Evolutionary conservation across 2,888 invertebrate species (phyloP).

Genomic region (Lithophane leautieri): DNA sequence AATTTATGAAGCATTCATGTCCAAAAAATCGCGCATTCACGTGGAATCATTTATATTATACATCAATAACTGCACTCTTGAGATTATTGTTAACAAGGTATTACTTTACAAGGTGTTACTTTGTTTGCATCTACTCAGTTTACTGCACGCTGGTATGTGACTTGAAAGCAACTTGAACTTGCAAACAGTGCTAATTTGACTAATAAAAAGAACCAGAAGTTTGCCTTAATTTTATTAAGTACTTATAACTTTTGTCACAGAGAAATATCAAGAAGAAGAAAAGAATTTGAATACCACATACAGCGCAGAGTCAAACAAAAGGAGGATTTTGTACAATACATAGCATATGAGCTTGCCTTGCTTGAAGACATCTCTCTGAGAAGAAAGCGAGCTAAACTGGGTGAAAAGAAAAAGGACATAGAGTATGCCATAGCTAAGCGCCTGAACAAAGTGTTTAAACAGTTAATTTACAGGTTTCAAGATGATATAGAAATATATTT

Average conservation of each 20-base stretch:
- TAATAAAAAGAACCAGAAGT: not conserved
- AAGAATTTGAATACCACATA: slow-evolving; percentile 93
- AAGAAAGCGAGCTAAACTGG: slow-evolving; percentile 89
- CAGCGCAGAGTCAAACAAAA: slow-evolving; percentile 92
- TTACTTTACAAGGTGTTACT: not conserved
- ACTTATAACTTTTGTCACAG: slow-evolving; percentile 80
- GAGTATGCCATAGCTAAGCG: slow-evolving; percentile 93
- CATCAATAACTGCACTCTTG: not conserved
- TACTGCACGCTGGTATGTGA: not conserved
- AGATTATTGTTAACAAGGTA: not conserved
- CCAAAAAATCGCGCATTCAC: not conserved
- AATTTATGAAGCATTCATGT: not conserved
- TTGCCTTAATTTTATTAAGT: not conserved
- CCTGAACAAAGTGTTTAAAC: slow-evolving; percentile 93
- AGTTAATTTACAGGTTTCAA: slow-evolving; percentile 92
- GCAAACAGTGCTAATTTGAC: not conserved
- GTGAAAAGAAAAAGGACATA: slow-evolving; percentile 92
- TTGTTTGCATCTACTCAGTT: not conserved
- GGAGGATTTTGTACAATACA: slow-evolving; percentile 93
- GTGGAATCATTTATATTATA: not conserved
- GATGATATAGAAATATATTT: slow-evolving; percentile 94
- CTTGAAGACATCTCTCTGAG: slow-evolving; percentile 92
- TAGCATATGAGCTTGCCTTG: slow-evolving; percentile 93
- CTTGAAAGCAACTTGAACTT: not conserved
- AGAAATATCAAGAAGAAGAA: slow-evolving; percentile 92